A percentile compares a stretch with the other conserved stretches of the same genome.
phyloP scores from a whole-genome alignment of 2,888 invertebrate species.

The Trachelus iudaicus region DNA sequence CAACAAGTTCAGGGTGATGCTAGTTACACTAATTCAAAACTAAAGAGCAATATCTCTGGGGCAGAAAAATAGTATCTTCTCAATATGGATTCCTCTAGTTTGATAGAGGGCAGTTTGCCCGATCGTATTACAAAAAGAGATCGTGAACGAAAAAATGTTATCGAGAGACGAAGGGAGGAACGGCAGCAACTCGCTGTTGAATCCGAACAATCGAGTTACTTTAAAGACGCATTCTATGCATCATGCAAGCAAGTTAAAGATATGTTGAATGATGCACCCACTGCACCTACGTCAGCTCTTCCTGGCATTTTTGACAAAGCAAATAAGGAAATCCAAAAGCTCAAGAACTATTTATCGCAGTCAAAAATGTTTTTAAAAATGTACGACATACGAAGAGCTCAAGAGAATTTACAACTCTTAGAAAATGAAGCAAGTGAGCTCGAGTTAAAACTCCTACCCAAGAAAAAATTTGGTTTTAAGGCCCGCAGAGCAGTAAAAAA shows the following conservation, averaged over 20 bases:
- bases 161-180: constrained; percentile 75
- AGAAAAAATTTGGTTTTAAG: constrained; percentile 89
- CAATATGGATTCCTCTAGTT: constrained; percentile 44
- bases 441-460: constrained; percentile 80
- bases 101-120: constrained; percentile 63
- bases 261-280: constrained; percentile 66
- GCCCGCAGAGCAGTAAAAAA: constrained; percentile 70
- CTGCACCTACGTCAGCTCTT: constrained; percentile 68
- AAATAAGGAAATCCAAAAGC: constrained; percentile 77
- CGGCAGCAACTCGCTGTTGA: constrained; percentile 73
- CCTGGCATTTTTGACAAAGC: constrained; percentile 75
- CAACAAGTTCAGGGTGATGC: neutral
- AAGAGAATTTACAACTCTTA: constrained; percentile 78
- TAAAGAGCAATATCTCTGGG: neutral
- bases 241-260: constrained; percentile 75
- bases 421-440: constrained; percentile 77
- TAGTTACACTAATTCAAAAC: neutral
- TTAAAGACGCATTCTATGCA: constrained; percentile 76
- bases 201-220: constrained; percentile 77
- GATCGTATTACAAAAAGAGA: constrained; percentile 69
- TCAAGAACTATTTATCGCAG: constrained; percentile 83
- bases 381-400: constrained; percentile 83
- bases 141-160: constrained; percentile 73
- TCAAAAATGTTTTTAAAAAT: constrained; percentile 84
- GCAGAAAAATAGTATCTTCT: constrained; percentile 36